Evolutionary conservation across 2,888 invertebrate genomes (phyloP), one percentile per base, ranked within the genome.

Genomic region (Leptopterna dolabrata): DNA sequence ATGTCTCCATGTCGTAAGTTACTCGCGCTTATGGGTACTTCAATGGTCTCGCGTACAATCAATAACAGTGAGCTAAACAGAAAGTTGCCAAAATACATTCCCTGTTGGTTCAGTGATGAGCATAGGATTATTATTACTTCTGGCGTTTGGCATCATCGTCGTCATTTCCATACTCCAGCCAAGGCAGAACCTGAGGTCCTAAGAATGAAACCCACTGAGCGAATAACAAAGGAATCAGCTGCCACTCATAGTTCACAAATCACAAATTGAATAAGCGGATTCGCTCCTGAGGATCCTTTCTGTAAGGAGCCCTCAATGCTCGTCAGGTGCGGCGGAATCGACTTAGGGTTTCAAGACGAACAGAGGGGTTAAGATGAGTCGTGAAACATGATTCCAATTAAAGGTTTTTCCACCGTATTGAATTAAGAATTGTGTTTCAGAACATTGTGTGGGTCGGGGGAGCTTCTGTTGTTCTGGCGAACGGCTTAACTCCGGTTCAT

Each of bases 381-480:
- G 78, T 78, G 78, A 78, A 78, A 78, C 78, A 78, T 78, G 78
- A 78, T 78, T 78, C 78, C 78, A 78, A 78, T 78, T 78, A 78
- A 78, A 78, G 45, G 78, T 45, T 45, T n/a, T 45, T 43, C 63
- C 24, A 19, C 45, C 78, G 19, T 45, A 78, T 78, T 78, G 47
- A 43, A 78, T 78, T 78, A 78, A 78, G 78, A 78, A 78, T 78
- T 78, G 78, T 78, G 78, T 78, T 78, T 16, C 78, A 78, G 78
- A 45, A 27, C 45, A 43, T 19, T 27, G 78, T 45, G 0, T 4
- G 45, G 45, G 41, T 36, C n/a, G 45, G 45, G 27, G 78, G 11
- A 45, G 43, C 43, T 78, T 78, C 78, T 78, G 78, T 78, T 78
- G 78, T 78, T 78, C 78, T 78, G 78, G 43, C 45, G 45, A 78